A percentile compares a stretch with the other conserved stretches of the same genome.
Evolutionary conservation across 1,140 invertebrate species (phyloP).

Genomic region (Plectrocnemia conspersa): DNA sequence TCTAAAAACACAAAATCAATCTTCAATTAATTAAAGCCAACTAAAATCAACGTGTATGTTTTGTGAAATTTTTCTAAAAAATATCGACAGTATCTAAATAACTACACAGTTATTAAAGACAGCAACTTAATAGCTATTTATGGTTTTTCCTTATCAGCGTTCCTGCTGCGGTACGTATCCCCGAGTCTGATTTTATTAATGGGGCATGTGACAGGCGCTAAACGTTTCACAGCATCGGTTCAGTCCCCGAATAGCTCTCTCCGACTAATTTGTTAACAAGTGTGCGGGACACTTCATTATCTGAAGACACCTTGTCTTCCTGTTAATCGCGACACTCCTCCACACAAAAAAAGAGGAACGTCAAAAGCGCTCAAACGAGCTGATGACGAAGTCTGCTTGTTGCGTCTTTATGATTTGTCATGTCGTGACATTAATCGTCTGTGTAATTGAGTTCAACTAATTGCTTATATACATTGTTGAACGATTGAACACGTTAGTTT

Average conservation of each 20-base stretch:
- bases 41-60: too few relatives aligned
- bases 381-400: background rate
- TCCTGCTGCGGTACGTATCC: constrained; percentile 8
- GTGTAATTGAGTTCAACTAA: background rate
- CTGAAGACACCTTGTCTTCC: constrained; percentile 24
- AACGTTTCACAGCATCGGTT: constrained; percentile 33
- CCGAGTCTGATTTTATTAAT: constrained; percentile 32
- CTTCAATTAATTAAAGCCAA: too few relatives aligned
- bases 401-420: background rate
- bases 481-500: too few relatives aligned
- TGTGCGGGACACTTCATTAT: constrained; percentile 47
- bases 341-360: background rate
- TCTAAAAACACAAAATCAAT: too few relatives aligned
- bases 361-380: constrained; percentile 3
- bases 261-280: constrained; percentile 50
- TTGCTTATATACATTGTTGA: too few relatives aligned
- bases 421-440: background rate
- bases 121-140: too few relatives aligned
- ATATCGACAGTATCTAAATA: too few relatives aligned
- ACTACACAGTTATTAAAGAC: too few relatives aligned
- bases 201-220: constrained; percentile 34
- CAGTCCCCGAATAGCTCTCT: constrained; percentile 33
- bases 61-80: too few relatives aligned
- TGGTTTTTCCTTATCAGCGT: too few relatives aligned
- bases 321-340: constrained; percentile 9